A percentile compares a stretch with the other conserved stretches of the same genome.
phyloP scores from a whole-genome alignment of 2,888 invertebrate genomes.

The Trisateles emortualis region DNA sequence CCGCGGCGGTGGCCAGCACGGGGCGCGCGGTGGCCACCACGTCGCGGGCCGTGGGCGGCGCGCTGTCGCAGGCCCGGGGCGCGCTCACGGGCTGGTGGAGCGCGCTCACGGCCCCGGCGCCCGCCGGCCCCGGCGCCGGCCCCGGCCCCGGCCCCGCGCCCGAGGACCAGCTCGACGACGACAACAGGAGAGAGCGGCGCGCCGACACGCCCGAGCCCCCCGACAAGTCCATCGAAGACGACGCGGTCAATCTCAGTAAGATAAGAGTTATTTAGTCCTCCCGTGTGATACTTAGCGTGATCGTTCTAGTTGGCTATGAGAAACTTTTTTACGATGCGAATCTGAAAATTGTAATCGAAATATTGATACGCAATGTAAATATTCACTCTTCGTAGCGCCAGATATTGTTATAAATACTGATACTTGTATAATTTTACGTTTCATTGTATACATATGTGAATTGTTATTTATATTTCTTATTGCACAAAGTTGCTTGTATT shows the following conservation, averaged over 20 bases:
- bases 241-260: constrained; percentile 56
- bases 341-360: constrained; percentile 21
- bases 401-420: constrained; percentile 16
- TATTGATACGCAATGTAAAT: constrained; percentile 32
- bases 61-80: constrained; percentile 95
- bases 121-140: constrained; percentile 11
- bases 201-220: constrained; percentile 52
- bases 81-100: constrained; percentile 96
- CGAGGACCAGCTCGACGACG: constrained; percentile 53
- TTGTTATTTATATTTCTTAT: constrained; percentile 18
- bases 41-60: constrained; percentile 89
- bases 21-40: constrained; percentile 93
- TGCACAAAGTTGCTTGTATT: constrained; percentile 24
- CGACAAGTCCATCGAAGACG: constrained; percentile 72
- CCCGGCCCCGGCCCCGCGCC: constrained; percentile 17
- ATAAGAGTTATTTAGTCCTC: constrained; percentile 62
- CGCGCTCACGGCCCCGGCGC: constrained; percentile 68
- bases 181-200: constrained; percentile 49
- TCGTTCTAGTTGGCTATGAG: constrained; percentile 20
- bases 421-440: constrained; percentile 17
- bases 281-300: constrained; percentile 23
- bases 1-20: constrained; percentile 96
- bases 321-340: constrained; percentile 23
- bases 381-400: constrained; percentile 13
- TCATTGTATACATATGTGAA: constrained; percentile 26